Conservation (phyloP, 1,140 invertebrate genomes). For the Triops longicaudatus region DNA sequence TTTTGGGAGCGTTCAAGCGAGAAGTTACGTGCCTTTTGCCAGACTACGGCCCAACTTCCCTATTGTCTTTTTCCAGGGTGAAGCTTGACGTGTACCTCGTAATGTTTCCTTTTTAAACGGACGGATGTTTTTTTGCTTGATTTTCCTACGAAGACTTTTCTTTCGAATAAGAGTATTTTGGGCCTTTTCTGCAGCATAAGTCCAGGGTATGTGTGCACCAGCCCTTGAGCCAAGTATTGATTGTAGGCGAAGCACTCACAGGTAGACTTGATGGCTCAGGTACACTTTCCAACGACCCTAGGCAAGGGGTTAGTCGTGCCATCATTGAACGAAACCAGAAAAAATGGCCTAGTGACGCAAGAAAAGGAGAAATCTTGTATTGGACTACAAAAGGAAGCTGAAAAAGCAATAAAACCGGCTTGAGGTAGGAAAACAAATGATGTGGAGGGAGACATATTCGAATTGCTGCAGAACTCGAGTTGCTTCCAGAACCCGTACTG, state of each 20-base stretch:
- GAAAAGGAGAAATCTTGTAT: too few relatives aligned
- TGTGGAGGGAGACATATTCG: too few relatives aligned
- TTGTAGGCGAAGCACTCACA: background rate
- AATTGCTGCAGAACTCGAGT: too few relatives aligned
- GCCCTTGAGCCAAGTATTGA: background rate
- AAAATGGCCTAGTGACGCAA: background rate
- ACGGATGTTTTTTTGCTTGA: background rate
- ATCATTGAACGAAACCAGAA: background rate
- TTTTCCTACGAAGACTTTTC: background rate
- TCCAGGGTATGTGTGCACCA: background rate
- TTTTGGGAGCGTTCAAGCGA: too few relatives aligned
- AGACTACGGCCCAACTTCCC: too few relatives aligned
- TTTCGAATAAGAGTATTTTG: background rate
- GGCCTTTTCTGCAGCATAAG: background rate
- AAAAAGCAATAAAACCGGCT: too few relatives aligned
- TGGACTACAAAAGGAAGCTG: too few relatives aligned
- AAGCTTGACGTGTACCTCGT: background rate
- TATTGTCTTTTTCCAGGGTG: background rate
- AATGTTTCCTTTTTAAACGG: background rate
- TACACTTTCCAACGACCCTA: background rate
- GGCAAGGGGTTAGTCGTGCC: background rate
- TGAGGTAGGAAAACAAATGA: too few relatives aligned
- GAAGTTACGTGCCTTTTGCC: too few relatives aligned
- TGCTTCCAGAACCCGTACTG: too few relatives aligned
- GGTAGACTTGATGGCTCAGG: constrained; percentile 10